These are phyloP conservation scores for Calliscelio sp. DNA, from an alignment of 2,888 invertebrate genomes.

Conservation along the genomic window DNA sequence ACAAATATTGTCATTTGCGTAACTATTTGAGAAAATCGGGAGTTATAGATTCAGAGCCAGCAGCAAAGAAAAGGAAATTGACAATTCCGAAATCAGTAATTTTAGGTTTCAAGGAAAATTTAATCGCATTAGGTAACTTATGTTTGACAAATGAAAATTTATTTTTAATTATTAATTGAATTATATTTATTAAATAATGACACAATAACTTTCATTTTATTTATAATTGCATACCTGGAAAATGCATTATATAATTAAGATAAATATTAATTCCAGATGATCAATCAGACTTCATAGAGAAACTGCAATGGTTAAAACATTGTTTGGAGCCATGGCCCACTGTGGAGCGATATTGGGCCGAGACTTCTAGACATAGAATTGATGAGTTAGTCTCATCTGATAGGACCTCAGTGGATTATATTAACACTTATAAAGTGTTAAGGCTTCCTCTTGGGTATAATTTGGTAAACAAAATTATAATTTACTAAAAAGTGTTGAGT, in stretches of 20 bases:
- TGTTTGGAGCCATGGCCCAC: slow-evolving; percentile 60
- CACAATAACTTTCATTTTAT: no score
- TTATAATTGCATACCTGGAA: no score
- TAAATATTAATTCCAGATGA: no score
- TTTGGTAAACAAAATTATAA: slow-evolving; percentile 20
- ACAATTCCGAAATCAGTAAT: background rate
- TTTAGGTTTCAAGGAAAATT: background rate
- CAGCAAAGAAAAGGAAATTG: background rate
- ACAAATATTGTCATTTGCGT: background rate
- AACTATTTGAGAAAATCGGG: background rate
- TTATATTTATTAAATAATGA: no score
- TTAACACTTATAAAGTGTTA: slow-evolving; percentile 47
- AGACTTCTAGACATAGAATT: slow-evolving; percentile 55
- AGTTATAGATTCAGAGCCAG: background rate
- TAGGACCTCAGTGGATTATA: slow-evolving; percentile 42
- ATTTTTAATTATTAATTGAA: no score
- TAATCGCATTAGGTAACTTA: background rate
- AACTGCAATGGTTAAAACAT: slow-evolving; percentile 56
- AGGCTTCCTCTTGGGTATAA: slow-evolving; percentile 44
- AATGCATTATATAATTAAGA: no score
- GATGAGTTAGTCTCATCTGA: background rate
- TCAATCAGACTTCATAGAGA: no score
- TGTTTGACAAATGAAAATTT: no score
- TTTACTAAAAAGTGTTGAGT: no score
- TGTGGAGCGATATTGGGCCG: slow-evolving; percentile 61